These are phyloP conservation scores for Agrotis ipsilon DNA, from an alignment of 2,888 invertebrate genomes.

Conservation along the genomic window DNA sequence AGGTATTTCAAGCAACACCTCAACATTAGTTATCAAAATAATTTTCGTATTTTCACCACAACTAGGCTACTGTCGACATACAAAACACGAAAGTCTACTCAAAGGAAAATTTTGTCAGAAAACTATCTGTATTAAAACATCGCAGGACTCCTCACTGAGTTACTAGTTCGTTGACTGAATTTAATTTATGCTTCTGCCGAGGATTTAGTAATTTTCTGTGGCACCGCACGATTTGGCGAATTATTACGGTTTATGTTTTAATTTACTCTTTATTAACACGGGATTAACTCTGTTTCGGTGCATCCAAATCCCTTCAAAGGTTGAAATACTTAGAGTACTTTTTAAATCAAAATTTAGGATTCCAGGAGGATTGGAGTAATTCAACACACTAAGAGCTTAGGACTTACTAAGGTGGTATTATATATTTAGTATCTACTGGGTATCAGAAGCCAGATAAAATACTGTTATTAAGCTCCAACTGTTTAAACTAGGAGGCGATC, in stretches of 20 bases:
- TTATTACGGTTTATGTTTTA: constrained; percentile 33
- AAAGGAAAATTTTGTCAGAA: constrained; percentile 24
- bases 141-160: constrained; percentile 32
- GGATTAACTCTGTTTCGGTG: not conserved
- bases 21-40: not conserved
- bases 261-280: constrained; percentile 14
- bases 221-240: constrained; percentile 9
- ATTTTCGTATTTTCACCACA: not conserved
- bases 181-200: constrained; percentile 46
- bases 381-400: not conserved
- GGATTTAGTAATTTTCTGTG: constrained; percentile 45
- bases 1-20: not conserved
- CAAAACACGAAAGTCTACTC: constrained; percentile 5
- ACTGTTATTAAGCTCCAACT: too few relatives aligned
- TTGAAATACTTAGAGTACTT: not conserved
- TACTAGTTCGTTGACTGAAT: constrained; percentile 40
- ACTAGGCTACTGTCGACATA: not conserved
- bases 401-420: too few relatives aligned
- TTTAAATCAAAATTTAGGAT: not conserved
- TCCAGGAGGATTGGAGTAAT: not conserved
- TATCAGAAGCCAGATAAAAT: too few relatives aligned
- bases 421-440: too few relatives aligned
- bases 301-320: constrained; percentile 2
- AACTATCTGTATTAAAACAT: constrained; percentile 44
- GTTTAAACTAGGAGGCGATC: too few relatives aligned